Conservation (phyloP, 2,113 vertebrate genomes). For the Mesocricetus auratus region DNA sequence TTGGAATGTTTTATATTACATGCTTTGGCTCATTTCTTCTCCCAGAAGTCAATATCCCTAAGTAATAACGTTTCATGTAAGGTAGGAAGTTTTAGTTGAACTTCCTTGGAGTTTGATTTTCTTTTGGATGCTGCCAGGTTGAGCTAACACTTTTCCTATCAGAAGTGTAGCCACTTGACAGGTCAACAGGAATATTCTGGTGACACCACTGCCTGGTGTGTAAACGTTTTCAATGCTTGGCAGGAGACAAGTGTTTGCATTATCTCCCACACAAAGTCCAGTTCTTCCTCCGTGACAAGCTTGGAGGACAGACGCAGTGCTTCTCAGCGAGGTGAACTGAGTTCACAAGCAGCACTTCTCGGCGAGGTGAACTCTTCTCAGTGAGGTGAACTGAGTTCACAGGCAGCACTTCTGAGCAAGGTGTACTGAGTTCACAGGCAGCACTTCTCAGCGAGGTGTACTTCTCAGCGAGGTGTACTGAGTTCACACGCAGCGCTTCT, state of each 20-base stretch:
- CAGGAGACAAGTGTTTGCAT: background rate
- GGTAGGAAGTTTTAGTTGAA: background rate
- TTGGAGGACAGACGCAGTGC: background rate
- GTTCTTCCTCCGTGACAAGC: conserved; percentile 35
- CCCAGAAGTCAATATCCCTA: conserved; percentile 4
- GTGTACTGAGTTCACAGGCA: background rate
- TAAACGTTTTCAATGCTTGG: background rate
- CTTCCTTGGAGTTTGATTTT: conserved; percentile 38
- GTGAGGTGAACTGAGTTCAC: background rate
- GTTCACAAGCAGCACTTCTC: background rate
- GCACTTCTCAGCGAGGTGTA: no score
- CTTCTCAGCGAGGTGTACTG: background rate
- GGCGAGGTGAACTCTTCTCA: no score
- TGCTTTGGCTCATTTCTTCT: background rate
- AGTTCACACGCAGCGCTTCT: background rate
- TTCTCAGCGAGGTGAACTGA: no score
- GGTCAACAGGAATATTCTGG: background rate
- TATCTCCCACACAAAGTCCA: background rate
- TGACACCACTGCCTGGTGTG: background rate
- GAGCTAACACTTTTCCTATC: conserved; percentile 2
- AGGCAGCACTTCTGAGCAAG: background rate
- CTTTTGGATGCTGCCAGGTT: background rate
- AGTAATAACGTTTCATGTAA: background rate
- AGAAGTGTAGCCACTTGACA: background rate
- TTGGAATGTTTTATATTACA: background rate